Evolutionary conservation across 2,888 invertebrate species (phyloP), one percentile per base, ranked within the genome.

Genomic region (Aphelenchoides bicaudatus): DNA sequence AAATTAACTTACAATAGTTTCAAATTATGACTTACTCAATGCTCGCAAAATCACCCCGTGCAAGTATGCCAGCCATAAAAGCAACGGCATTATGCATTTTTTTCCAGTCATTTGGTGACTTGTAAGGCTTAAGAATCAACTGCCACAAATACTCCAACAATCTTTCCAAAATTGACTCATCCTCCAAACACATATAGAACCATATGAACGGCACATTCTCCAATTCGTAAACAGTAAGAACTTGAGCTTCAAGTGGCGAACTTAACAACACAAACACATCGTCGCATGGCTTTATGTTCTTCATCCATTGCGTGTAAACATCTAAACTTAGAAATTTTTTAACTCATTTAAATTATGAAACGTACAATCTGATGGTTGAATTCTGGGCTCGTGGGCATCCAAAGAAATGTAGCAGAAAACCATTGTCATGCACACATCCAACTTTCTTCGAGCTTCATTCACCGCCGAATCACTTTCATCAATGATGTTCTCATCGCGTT

Each of bases 1-100:
- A 5, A 46, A 19, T 3, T 28, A 58, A 21, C 13, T 43, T 8
- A n/a, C 8, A 49, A 29, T 43, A 46, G 13, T 43, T 49, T 54
- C 13, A 54, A 5, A 6, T n/a, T 10, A 52, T 54, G 19, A 54
- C 55, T 54, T 3, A 54, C 55, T 46, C 25, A 4, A 56, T 56
- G 13, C 16, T 16, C 16, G 46, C 55, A 27, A 54, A 54, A 29
- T 54, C 46, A 1, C 23, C 55, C 13, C 55, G n/a, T 16, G 46
- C 55, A 29, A 54, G 30, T 10, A 54, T 16, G 13, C 55, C 55
- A 29, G 56, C 25, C 16, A 54, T 46, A 52, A 69, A 75, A 23
- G 67, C 63, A 4, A 73, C 75, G 0, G 75, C 75, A 47, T 70
- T 72, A 10, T 75, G 75, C 43, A 68, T 60, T 30, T 66, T 67